phyloP scores from a whole-genome alignment of 64 coral and sea anemone genomes.

The Porites lutea region DNA sequence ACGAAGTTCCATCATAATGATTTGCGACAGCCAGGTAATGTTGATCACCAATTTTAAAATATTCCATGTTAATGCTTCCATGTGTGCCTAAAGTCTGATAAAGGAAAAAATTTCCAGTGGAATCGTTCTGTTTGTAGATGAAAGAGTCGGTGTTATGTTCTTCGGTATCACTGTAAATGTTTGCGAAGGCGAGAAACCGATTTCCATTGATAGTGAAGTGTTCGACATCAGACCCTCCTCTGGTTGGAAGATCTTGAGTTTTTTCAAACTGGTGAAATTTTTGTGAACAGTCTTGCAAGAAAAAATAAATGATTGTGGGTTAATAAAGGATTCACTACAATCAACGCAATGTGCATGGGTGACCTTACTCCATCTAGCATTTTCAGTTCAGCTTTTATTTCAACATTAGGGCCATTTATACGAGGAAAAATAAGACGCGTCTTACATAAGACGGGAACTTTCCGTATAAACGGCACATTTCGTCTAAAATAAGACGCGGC shows the following conservation, averaged over 20 bases:
- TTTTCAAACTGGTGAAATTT: not conserved
- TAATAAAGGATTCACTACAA: too few relatives aligned
- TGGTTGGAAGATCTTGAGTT: not conserved
- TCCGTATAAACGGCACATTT: too few relatives aligned
- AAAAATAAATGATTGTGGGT: not conserved
- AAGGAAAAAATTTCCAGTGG: not conserved
- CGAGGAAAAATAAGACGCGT: too few relatives aligned
- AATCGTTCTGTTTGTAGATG: slow-evolving; percentile 1
- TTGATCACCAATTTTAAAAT: not conserved
- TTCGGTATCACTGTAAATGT: not conserved
- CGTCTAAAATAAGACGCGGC: too few relatives aligned
- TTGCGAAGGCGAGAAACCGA: slow-evolving; percentile 13
- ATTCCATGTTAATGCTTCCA: not conserved
- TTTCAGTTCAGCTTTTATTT: too few relatives aligned
- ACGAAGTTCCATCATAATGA: not conserved
- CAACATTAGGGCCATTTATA: too few relatives aligned
- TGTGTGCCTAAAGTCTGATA: not conserved
- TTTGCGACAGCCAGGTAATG: not conserved
- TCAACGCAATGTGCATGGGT: too few relatives aligned
- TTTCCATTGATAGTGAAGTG: not conserved
- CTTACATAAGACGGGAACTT: too few relatives aligned
- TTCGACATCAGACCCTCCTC: not conserved
- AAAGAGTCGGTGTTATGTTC: not conserved
- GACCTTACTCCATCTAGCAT: too few relatives aligned
- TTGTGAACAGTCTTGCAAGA: not conserved